Evolutionary conservation across 2,113 vertebrate genomes (phyloP).

Genomic region (Rhombomys opimus): DNA sequence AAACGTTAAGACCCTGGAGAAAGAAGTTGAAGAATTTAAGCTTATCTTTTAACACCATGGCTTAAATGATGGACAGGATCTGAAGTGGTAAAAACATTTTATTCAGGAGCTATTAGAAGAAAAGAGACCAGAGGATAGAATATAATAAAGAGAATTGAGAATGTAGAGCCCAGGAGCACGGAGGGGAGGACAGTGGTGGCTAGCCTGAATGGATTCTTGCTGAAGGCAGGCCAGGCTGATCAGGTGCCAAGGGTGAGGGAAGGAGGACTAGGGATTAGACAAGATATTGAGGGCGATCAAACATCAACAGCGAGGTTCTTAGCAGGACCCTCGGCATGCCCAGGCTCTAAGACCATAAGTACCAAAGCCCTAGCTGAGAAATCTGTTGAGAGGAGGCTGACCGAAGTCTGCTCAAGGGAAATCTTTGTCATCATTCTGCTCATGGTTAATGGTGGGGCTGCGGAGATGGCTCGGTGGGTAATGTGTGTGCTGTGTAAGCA

Average conservation of each 20-base stretch:
- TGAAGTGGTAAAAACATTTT: background rate
- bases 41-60: conserved; percentile 14
- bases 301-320: background rate
- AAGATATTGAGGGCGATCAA: background rate
- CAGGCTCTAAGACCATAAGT: background rate
- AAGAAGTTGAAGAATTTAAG: background rate
- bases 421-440: background rate
- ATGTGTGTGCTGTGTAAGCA: too few species aligned
- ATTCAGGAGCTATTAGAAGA: background rate
- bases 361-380: background rate
- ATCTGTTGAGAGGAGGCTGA: background rate
- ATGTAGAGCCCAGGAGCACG: background rate
- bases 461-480: background rate
- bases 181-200: background rate
- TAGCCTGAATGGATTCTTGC: background rate
- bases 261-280: background rate
- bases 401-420: background rate
- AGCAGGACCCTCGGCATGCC: background rate
- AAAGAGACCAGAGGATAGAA: background rate
- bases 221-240: background rate
- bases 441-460: background rate
- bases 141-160: background rate
- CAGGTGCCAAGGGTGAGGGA: background rate
- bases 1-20: background rate
- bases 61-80: background rate